phyloP scores from a whole-genome alignment of 2,113 vertebrate species.

The mouse (Mus musculus) region DNA sequence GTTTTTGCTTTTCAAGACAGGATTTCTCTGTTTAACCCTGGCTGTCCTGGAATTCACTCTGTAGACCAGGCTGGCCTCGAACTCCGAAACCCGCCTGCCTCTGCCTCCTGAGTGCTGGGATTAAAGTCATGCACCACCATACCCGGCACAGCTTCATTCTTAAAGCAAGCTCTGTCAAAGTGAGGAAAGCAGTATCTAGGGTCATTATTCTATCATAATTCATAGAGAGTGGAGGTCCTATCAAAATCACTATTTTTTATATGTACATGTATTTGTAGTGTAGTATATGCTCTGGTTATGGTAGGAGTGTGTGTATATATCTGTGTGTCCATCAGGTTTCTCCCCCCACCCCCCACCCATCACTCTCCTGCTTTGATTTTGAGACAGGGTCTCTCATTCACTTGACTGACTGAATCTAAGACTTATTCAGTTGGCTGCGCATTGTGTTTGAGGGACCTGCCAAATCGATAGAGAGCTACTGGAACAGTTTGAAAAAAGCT shows the following conservation, averaged over 20 bases:
- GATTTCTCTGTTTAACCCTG: no score
- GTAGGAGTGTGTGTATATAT: neutral
- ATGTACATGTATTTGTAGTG: neutral
- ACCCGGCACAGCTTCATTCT: neutral
- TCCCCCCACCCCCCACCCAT: neutral
- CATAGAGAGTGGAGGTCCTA: neutral
- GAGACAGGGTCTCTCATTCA: neutral
- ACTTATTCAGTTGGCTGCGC: neutral
- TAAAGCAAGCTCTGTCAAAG: neutral
- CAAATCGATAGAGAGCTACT: neutral
- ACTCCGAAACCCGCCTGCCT: no score
- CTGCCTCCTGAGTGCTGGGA: no score
- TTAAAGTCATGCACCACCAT: no score
- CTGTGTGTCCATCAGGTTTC: neutral
- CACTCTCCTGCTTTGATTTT: neutral
- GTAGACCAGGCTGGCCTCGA: no score
- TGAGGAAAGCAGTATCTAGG: neutral
- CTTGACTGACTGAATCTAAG: neutral
- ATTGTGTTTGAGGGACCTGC: neutral
- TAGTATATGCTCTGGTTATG: neutral
- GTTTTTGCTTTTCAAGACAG: no score
- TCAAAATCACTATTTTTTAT: neutral
- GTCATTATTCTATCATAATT: slow-evolving; percentile 14
- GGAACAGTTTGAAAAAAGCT: slow-evolving; percentile 41
- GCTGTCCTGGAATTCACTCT: no score